phyloP scores from a whole-genome alignment of 2,888 invertebrate species.

The Galeopsomyia nigrocyanea region DNA sequence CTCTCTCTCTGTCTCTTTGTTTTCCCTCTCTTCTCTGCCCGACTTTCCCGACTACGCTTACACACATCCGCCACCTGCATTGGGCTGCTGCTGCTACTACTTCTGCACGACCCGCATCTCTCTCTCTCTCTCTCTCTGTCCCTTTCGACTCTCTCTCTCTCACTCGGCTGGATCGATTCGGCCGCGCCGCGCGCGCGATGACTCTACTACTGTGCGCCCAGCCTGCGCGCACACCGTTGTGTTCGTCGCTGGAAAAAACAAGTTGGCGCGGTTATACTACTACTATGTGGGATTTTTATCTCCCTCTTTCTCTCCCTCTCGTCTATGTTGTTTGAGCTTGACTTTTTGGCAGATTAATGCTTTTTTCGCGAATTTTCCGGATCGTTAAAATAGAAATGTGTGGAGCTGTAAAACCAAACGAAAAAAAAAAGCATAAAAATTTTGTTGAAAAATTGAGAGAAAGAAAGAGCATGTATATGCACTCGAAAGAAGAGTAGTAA shows the following conservation, averaged over 20 bases:
- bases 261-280: too few species aligned
- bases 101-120: not conserved
- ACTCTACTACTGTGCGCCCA: not conserved
- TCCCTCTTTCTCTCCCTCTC: not conserved
- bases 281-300: not conserved
- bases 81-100: slow-evolving; percentile 7
- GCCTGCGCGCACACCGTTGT: not conserved
- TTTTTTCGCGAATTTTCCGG: too few species aligned
- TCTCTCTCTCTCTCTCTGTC: not conserved
- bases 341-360: too few species aligned
- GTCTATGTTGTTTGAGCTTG: not conserved
- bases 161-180: not conserved
- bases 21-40: not conserved
- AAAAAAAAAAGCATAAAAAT: not conserved
- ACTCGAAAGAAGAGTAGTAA: too few species aligned
- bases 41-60: too few species aligned
- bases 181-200: not conserved
- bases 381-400: too few species aligned
- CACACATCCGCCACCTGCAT: slow-evolving; percentile 41
- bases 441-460: not conserved
- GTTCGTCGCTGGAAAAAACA: too few species aligned
- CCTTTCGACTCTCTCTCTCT: not conserved
- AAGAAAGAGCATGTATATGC: not conserved
- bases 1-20: not conserved
- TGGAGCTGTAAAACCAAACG: too few species aligned